A percentile compares a stretch with the other conserved stretches of the same genome.
phyloP scores from a whole-genome alignment of 2,888 invertebrate genomes.

The Agonopterix arenella region DNA sequence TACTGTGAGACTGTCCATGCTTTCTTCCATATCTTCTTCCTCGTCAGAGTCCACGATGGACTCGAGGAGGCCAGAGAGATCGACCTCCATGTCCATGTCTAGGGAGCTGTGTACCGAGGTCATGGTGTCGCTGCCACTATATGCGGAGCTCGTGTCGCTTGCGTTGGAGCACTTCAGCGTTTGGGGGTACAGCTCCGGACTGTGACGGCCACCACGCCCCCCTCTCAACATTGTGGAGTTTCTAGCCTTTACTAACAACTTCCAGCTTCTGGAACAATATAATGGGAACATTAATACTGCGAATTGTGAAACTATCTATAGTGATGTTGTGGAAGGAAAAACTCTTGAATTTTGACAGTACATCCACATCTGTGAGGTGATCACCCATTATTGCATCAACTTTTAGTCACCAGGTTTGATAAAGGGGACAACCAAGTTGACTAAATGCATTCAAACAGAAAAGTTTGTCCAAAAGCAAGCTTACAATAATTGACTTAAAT shows the following conservation, averaged over 20 bases:
- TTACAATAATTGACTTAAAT: too few relatives aligned
- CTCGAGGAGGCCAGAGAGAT: conserved; percentile 95
- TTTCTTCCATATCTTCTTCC: conserved; percentile 94
- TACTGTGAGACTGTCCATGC: conserved; percentile 92
- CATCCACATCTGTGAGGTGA: too few relatives aligned
- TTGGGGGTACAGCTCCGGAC: conserved; percentile 90
- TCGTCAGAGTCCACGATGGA: conserved; percentile 98
- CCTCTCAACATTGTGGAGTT: conserved; percentile 76
- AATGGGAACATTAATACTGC: too few relatives aligned
- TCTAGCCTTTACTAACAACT: conserved; percentile 45
- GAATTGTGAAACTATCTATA: conserved; percentile 2
- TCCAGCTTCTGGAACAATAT: conserved; percentile 55
- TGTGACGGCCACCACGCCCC: conserved; percentile 76
- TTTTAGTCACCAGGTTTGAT: too few relatives aligned
- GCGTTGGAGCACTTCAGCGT: conserved; percentile 86
- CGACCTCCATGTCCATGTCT: conserved; percentile 88
- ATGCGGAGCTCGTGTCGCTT: conserved; percentile 97
- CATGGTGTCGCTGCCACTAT: conserved; percentile 97
- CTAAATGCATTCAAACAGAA: too few relatives aligned
- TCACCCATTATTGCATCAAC: too few relatives aligned
- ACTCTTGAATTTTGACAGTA: too few relatives aligned
- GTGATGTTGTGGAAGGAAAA: too few relatives aligned
- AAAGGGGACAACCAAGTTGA: too few relatives aligned
- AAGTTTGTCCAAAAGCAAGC: too few relatives aligned
- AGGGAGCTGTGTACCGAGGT: conserved; percentile 92